These are phyloP conservation scores for Disparrhopalites patrizii DNA, from an alignment of 2,888 invertebrate species.

Conservation along the genomic window DNA sequence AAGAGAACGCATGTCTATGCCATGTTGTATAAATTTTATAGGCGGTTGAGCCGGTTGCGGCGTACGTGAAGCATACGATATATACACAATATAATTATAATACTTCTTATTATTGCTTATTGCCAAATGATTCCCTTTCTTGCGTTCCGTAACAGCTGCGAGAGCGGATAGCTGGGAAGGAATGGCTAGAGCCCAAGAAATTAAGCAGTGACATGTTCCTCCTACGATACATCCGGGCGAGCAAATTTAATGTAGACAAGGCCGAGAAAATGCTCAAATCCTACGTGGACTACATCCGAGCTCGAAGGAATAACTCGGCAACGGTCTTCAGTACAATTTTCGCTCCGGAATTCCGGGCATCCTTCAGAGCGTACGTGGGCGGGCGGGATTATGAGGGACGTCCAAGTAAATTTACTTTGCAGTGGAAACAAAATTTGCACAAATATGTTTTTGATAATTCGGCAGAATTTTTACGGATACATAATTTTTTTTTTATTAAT, in stretches of 20 bases:
- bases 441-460: too few relatives aligned
- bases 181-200: constrained; percentile 8
- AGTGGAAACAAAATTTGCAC: neutral
- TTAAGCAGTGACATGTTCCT: constrained; percentile 14
- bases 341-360: neutral
- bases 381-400: constrained; percentile 3
- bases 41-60: too few relatives aligned
- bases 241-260: constrained; percentile 25
- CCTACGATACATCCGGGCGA: constrained; percentile 11
- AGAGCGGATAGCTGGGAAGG: neutral
- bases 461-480: too few relatives aligned
- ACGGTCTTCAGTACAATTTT: neutral
- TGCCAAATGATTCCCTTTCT: too few relatives aligned
- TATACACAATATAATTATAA: too few relatives aligned
- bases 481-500: too few relatives aligned
- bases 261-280: constrained; percentile 17
- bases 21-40: too few relatives aligned
- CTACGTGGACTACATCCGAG: constrained; percentile 2
- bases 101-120: too few relatives aligned
- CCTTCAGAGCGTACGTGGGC: neutral
- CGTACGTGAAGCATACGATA: too few relatives aligned
- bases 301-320: neutral
- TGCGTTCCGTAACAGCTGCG: constrained; percentile 1
- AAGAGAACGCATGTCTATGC: too few relatives aligned
- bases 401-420: neutral